Evolutionary conservation across 2,113 vertebrate genomes (phyloP).

Genomic region (Pangasianodon gigas): DNA sequence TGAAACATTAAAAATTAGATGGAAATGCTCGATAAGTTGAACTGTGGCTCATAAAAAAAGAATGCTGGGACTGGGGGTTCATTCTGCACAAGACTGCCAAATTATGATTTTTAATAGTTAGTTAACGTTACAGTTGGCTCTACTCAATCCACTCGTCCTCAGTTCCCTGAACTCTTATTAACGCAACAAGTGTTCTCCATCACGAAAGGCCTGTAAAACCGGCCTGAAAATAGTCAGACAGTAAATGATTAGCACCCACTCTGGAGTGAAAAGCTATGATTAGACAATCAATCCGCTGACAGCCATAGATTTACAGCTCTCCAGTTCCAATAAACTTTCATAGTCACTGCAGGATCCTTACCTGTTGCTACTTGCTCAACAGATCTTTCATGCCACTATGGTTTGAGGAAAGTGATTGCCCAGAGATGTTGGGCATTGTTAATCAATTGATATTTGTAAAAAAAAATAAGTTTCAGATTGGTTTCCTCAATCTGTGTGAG

Average conservation of each 20-base stretch:
- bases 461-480: background rate
- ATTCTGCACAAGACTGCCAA: background rate
- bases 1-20: background rate
- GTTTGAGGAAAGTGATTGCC: constrained; percentile 19
- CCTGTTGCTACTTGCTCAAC: constrained; percentile 51
- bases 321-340: constrained; percentile 26
- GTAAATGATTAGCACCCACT: constrained; percentile 56
- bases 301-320: constrained; percentile 48
- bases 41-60: background rate
- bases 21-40: background rate
- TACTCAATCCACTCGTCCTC: background rate
- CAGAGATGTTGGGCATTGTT: background rate
- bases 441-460: background rate
- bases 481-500: background rate
- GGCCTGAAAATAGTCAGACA: constrained; percentile 37
- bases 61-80: background rate
- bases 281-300: constrained; percentile 48
- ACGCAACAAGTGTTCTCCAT: constrained; percentile 31
- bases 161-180: background rate
- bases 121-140: background rate
- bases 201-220: constrained; percentile 10
- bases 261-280: constrained; percentile 52
- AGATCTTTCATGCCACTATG: constrained; percentile 27
- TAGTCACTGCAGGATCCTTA: constrained; percentile 23
- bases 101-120: constrained; percentile 1